Evolutionary conservation across 2,888 invertebrate genomes (phyloP).

Genomic region (Colletes collaris): DNA sequence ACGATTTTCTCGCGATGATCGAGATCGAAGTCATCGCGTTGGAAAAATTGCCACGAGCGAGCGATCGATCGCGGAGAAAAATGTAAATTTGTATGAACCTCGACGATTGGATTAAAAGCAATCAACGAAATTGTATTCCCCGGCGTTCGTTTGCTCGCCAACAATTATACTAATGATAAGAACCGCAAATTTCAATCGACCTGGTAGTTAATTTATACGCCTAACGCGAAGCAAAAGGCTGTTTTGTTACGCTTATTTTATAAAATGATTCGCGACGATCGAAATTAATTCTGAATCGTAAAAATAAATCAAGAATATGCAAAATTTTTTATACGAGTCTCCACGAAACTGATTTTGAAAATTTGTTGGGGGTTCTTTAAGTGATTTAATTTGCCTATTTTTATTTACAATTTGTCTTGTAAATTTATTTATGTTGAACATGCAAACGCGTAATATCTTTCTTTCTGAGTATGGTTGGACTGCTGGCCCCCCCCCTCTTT

Average conservation of each 20-base stretch:
- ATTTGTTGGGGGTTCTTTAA: too few species aligned
- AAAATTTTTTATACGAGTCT: too few species aligned
- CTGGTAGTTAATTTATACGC: not conserved
- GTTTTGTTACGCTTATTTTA: not conserved
- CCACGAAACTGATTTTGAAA: too few species aligned
- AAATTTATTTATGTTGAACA: too few species aligned
- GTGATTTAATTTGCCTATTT: too few species aligned
- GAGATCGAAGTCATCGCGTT: not conserved
- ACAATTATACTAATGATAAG: not conserved
- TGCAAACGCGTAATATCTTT: too few species aligned
- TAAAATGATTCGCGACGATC: too few species aligned
- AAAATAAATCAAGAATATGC: too few species aligned
- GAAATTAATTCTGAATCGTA: too few species aligned
- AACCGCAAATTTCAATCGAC: not conserved
- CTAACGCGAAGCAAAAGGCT: not conserved
- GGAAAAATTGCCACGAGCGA: not conserved
- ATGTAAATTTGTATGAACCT: conserved; percentile 2
- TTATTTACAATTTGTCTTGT: too few species aligned
- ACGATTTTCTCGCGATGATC: not conserved
- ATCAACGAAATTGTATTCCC: not conserved
- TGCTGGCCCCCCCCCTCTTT: too few species aligned
- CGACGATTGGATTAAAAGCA: not conserved
- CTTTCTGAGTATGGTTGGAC: too few species aligned
- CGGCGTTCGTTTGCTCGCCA: not conserved
- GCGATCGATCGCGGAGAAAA: conserved; percentile 2